A percentile compares a stretch with the other conserved stretches of the same genome.
Evolutionary conservation across 2,113 vertebrate species (phyloP).

Genomic region (Kobus ellipsiprymnus): DNA sequence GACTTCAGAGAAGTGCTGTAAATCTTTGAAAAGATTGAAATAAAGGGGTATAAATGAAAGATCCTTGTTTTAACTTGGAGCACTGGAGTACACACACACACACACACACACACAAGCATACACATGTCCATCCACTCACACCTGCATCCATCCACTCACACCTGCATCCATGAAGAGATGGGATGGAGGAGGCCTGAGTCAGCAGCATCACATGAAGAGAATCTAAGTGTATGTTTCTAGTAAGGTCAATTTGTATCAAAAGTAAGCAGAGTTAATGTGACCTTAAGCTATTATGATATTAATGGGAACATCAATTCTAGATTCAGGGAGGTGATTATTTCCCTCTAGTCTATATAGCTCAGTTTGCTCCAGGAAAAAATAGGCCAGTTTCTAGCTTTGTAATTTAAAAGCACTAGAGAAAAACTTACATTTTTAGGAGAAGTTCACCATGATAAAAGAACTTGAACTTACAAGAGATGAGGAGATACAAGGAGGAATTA

Average conservation of each 20-base stretch:
- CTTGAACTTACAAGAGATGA: neutral
- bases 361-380: neutral
- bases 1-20: neutral
- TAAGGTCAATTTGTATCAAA: neutral
- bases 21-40: neutral
- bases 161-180: neutral
- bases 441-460: neutral
- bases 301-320: neutral
- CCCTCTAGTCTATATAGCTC: neutral
- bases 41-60: neutral
- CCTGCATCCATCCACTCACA: too few species aligned
- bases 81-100: accelerated
- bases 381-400: neutral
- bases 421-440: neutral
- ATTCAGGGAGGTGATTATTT: neutral
- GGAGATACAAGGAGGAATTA: neutral
- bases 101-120: neutral
- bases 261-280: neutral
- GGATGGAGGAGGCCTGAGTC: neutral
- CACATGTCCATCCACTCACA: neutral
- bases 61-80: neutral
- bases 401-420: neutral
- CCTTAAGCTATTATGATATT: neutral
- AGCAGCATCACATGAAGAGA: neutral
- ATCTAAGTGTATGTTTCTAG: neutral